phyloP scores from a whole-genome alignment of 1,140 invertebrate species.

The Papilio aristodemus region DNA sequence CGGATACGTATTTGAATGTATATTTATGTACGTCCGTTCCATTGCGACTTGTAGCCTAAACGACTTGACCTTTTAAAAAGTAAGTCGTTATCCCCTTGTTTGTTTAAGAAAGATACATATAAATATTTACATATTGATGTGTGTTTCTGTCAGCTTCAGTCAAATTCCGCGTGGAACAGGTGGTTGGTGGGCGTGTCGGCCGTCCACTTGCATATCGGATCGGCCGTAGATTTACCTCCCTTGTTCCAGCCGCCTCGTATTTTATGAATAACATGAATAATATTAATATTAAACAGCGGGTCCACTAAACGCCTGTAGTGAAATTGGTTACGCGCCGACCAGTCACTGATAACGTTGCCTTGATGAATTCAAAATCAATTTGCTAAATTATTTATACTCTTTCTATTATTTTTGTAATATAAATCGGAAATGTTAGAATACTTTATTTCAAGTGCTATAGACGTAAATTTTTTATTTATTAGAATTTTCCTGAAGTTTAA shows the following conservation, averaged over 20 bases:
- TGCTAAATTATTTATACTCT: neutral
- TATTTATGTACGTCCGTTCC: too few species aligned
- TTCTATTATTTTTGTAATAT: neutral
- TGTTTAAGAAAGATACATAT: neutral
- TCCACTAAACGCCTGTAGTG: conserved; percentile 17
- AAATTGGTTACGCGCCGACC: conserved; percentile 20
- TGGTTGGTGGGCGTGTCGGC: conserved; percentile 17
- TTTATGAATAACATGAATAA: conserved; percentile 33
- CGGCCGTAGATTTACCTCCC: conserved; percentile 23
- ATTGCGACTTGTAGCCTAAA: too few species aligned
- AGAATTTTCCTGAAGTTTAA: too few species aligned
- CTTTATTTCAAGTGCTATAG: too few species aligned
- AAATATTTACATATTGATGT: neutral
- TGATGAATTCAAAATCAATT: neutral
- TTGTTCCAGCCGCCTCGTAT: conserved; percentile 13
- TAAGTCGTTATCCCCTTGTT: too few species aligned
- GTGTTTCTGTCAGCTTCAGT: conserved; percentile 2
- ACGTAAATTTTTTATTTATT: too few species aligned
- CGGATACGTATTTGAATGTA: too few species aligned
- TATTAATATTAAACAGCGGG: conserved; percentile 23
- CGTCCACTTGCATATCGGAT: conserved; percentile 27
- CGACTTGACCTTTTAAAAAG: too few species aligned
- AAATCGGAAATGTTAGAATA: too few species aligned
- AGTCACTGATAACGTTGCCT: conserved; percentile 7
- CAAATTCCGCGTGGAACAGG: conserved; percentile 16